Conservation (phyloP, 2,888 invertebrate species). For the Rhingia campestris region DNA sequence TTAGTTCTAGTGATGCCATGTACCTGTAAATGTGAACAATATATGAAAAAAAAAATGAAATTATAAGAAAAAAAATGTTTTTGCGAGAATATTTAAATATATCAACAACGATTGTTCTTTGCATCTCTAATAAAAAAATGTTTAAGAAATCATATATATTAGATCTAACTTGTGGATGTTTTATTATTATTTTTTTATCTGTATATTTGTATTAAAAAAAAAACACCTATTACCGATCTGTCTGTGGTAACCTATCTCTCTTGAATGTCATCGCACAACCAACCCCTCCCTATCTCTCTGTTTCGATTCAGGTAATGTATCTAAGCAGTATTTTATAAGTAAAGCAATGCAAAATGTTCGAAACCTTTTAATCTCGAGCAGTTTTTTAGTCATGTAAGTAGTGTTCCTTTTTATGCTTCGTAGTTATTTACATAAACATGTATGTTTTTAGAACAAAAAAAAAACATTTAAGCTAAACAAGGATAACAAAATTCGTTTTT, state of each 20-base stretch:
- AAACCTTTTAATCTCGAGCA: not conserved
- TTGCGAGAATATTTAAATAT: conserved; percentile 16
- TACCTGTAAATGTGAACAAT: conserved; percentile 69
- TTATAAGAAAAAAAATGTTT: conserved; percentile 7
- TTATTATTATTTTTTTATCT: conserved; percentile 2
- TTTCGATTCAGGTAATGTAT: conserved; percentile 45
- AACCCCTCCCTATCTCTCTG: conserved; percentile 14
- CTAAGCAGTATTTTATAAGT: conserved; percentile 48
- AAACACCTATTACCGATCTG: conserved; percentile 57
- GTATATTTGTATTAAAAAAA: not conserved
- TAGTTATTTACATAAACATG: conserved; percentile 68
- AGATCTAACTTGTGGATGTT: conserved; percentile 33
- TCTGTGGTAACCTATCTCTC: conserved; percentile 44
- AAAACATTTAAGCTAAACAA: conserved; percentile 6
- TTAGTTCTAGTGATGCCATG: conserved; percentile 54
- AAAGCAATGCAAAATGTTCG: conserved; percentile 37
- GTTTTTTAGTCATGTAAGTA: conserved; percentile 58
- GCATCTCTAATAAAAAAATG: conserved; percentile 6
- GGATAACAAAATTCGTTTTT: conserved; percentile 42
- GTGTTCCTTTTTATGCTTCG: conserved; percentile 74
- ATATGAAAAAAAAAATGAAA: conserved; percentile 5
- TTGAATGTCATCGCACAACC: conserved; percentile 51
- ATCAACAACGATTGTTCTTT: conserved; percentile 63
- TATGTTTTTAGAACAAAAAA: conserved; percentile 58
- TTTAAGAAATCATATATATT: conserved; percentile 27